Evolutionary conservation across 2,113 vertebrate genomes (phyloP).

Genomic region (Epinephelus cyanopodus): DNA sequence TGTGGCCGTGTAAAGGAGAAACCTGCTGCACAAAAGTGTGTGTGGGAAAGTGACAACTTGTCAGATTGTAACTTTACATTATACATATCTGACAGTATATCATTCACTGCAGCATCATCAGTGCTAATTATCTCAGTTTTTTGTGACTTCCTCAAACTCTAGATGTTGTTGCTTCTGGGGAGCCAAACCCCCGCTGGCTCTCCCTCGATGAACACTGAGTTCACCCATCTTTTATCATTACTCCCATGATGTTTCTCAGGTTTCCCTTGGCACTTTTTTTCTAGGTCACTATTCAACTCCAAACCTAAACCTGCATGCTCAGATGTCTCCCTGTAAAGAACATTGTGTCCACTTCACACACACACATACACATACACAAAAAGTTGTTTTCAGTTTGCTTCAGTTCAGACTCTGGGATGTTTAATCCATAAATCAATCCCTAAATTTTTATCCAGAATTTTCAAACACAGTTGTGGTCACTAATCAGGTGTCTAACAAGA

Average conservation of each 20-base stretch:
- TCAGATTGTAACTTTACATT: neutral
- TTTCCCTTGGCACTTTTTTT: constrained; percentile 26
- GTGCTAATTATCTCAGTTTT: neutral
- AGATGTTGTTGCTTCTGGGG: neutral
- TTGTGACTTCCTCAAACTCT: neutral
- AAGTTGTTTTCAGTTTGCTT: neutral
- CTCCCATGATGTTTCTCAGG: neutral
- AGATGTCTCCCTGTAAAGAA: neutral
- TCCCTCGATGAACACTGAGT: neutral
- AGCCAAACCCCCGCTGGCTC: neutral
- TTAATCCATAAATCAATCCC: neutral
- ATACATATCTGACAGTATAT: neutral
- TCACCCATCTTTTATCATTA: constrained; percentile 24
- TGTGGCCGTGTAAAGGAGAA: neutral
- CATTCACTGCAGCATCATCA: neutral
- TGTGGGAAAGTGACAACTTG: neutral
- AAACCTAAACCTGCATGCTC: neutral
- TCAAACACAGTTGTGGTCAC: neutral
- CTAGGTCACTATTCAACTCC: constrained; percentile 24
- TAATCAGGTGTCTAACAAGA: neutral
- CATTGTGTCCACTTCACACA: neutral
- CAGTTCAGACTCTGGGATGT: neutral
- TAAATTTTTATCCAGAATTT: neutral
- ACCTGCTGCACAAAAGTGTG: neutral
- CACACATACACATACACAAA: too few relatives aligned